phyloP scores from a whole-genome alignment of 2,888 invertebrate genomes.

The Aspidapion aeneum region DNA sequence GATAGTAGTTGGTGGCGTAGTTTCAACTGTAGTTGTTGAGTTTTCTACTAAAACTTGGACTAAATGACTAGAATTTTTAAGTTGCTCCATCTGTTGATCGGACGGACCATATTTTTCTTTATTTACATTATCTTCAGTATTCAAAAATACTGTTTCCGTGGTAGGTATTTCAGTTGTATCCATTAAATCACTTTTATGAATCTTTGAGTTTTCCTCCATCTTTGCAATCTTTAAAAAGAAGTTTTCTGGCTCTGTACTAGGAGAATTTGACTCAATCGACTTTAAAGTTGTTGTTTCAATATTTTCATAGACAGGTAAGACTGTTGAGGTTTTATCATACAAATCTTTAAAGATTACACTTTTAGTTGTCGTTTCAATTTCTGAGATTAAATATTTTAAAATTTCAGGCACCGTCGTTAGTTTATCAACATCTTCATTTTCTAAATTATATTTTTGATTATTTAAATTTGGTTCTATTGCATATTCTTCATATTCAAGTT shows the following conservation, averaged over 20 bases:
- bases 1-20: constrained; percentile 5
- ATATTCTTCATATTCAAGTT: neutral
- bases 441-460: too few species aligned
- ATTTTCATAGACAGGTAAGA: neutral
- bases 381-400: neutral
- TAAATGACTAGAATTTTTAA: constrained; percentile 21
- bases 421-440: neutral
- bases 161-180: neutral
- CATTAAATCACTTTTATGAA: neutral
- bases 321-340: neutral
- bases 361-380: neutral
- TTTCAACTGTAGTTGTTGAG: constrained; percentile 9
- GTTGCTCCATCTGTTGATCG: neutral
- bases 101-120: neutral
- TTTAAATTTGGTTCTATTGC: too few species aligned
- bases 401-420: neutral
- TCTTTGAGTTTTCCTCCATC: neutral
- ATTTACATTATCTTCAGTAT: neutral
- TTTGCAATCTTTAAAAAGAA: neutral
- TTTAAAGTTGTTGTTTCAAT: neutral
- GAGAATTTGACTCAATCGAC: neutral
- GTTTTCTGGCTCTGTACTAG: neutral
- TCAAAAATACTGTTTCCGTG: neutral
- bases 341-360: neutral
- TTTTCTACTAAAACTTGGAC: constrained; percentile 20